Base-by-base conservation (phyloP, 1,140 invertebrate species). In the Pararge aegeria region DNA sequence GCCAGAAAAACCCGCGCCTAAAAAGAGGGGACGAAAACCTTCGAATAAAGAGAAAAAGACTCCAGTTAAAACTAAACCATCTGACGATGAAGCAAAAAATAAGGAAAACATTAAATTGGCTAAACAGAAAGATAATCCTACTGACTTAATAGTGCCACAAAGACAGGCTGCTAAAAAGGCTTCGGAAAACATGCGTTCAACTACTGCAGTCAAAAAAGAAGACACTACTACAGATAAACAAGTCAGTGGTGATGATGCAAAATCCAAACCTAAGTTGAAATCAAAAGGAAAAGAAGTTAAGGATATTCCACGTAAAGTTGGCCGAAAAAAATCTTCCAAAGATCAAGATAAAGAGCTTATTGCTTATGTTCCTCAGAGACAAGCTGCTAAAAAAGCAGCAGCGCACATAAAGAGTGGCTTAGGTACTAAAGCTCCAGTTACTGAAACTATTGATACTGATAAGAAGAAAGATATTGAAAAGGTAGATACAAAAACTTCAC, bases 111-210 rank as follows among this genome's bases (percentile, higher is more conserved):
- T 91, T 30, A 92, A 92, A 67, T 78, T 85, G 27, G 72, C 87
- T 38, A 93, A 93, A 67, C 76, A 83, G 55, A 94, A 94, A 74
- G 93, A 94, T 66, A 91, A 93, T 57, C 93, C 95, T 16, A 94
- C 95, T 30, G 93, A 96, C 72, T 89, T 97, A 27, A 96, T 97
- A 70, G 96, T 97, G n/a, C 96, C 96, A 0, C 96, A 97, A 80
- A 90, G 96, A 51, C 95, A 97, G 84, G 96, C 96, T 16, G 96
- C 96, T 13, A 97, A 97, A 75, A 97, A 97, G 80, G 96, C 96
- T 1, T 95, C 95, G 1, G 96, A 97, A 84, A 97, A 95, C 75
- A 94, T 97, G 92, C 94, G 93, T 30, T 92, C 91, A 6, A 93
- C 91, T 16, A 92, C 92, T 56, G 77, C 55, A 61, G 77, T 64